Evolutionary conservation across 2,113 vertebrate species (phyloP).

Genomic region (Cisticola juncidis): DNA sequence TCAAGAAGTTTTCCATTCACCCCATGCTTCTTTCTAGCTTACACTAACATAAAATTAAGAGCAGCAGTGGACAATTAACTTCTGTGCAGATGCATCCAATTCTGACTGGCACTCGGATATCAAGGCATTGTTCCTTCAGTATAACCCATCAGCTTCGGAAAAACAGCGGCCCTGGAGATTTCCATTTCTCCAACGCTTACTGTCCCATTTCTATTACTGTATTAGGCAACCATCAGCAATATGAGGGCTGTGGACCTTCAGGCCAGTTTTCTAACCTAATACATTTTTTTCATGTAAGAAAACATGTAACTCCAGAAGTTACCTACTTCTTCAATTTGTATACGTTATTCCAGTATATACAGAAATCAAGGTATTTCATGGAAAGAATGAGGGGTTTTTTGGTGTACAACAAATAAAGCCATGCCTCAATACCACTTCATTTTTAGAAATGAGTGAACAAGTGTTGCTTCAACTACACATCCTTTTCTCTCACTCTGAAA

Average conservation of each 20-base stretch:
- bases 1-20: background rate
- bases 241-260: background rate
- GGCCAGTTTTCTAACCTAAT: background rate
- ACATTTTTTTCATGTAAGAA: background rate
- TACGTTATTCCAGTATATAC: background rate
- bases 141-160: background rate
- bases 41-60: background rate
- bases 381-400: background rate
- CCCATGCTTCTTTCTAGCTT: background rate
- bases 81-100: background rate
- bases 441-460: background rate
- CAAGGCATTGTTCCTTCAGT: background rate
- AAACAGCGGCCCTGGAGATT: background rate
- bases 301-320: background rate
- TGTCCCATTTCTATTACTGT: background rate
- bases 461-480: background rate
- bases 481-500: background rate
- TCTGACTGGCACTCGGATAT: background rate
- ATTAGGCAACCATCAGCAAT: background rate
- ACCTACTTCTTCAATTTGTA: background rate
- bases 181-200: background rate
- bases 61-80: background rate
- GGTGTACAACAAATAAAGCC: background rate
- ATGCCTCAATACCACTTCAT: background rate
- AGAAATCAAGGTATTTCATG: background rate